Evolutionary conservation across 2,113 vertebrate genomes (phyloP).

Genomic region (Dissostichus mawsoni): DNA sequence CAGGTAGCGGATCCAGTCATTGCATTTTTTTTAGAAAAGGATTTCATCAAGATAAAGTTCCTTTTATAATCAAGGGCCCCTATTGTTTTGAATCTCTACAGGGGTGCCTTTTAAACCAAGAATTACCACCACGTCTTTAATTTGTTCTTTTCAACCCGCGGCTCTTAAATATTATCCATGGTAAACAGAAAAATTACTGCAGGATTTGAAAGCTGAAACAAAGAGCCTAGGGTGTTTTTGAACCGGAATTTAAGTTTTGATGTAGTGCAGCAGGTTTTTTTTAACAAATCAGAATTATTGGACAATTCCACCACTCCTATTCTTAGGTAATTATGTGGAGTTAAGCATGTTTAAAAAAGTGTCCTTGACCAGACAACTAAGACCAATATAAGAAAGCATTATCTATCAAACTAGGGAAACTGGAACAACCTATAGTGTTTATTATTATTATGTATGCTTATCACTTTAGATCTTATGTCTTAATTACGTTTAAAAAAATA

Average conservation of each 20-base stretch:
- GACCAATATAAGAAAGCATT: no score
- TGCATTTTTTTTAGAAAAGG: background rate
- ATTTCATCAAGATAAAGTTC: slow-evolving; percentile 29
- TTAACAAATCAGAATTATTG: background rate
- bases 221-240: slow-evolving; percentile 33
- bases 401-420: no score
- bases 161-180: slow-evolving; percentile 39
- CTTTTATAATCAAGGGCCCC: slow-evolving; percentile 31
- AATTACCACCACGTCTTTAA: slow-evolving; percentile 39
- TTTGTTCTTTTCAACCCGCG: slow-evolving; percentile 39
- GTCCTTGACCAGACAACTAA: background rate
- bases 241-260: slow-evolving; percentile 34
- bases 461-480: no score
- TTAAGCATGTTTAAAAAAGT: background rate
- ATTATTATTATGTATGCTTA: no score
- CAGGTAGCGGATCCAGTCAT: slow-evolving; percentile 15
- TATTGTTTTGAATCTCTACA: slow-evolving; percentile 47
- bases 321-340: slow-evolving; percentile 4
- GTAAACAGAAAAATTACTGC: slow-evolving; percentile 30
- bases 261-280: slow-evolving; percentile 12
- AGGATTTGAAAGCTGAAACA: slow-evolving; percentile 37
- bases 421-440: no score
- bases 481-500: no score
- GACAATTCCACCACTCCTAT: slow-evolving; percentile 3
- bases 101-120: slow-evolving; percentile 42